Evolutionary conservation across 2,797 vertebrate genomes (phyloP), one percentile per base, ranked within the genome.

Genomic region (Lutjanus argentimaculatus): DNA sequence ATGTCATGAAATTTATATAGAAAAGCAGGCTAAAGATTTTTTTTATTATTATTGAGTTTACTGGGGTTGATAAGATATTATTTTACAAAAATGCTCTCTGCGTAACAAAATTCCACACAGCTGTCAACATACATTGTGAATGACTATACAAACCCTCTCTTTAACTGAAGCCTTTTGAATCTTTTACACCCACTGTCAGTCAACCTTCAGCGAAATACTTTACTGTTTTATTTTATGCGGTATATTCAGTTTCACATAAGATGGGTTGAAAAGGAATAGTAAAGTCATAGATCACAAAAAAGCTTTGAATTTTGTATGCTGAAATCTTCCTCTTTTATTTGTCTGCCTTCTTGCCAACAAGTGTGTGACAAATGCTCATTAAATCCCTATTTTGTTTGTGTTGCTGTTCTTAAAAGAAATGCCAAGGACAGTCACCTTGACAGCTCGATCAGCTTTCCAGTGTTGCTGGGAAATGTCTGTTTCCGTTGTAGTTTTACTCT

Each of bases 371-470:
- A 62, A 78, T 73, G 36, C 74, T 84, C 43, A 87, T 87, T 87
- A 89, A 86, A 87, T 58, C 13, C 45, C 56, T 51, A 43, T 21
- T 84, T 83, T 84, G 64, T 85, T 86, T 83, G 78, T 71, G 49
- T 51, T 67, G 51, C 55, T 78, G 42, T 69, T 75, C 16, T 57
- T 63, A 61, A 80, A 45, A 53, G 45, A 72, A 69, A 68, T 80
- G 59, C 56, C 68, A 88, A 76, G 46, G 57, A 83, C 68, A 81
- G 21, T 86, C 62, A 80, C 72, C 62, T 79, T 82, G 56, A 78
- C 25, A 21, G 30, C 73, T 22, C 56, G 52, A 66, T 76, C 70
- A 85, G 25, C 36, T 51, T 72, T 67, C 30, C n/a, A 42, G 14
- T 48, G 17, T 25, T 67, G 66, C n/a, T 52, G 25, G 6, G 70